phyloP scores from a whole-genome alignment of 2,113 vertebrate species.

The Forbesichthys agassizii region DNA sequence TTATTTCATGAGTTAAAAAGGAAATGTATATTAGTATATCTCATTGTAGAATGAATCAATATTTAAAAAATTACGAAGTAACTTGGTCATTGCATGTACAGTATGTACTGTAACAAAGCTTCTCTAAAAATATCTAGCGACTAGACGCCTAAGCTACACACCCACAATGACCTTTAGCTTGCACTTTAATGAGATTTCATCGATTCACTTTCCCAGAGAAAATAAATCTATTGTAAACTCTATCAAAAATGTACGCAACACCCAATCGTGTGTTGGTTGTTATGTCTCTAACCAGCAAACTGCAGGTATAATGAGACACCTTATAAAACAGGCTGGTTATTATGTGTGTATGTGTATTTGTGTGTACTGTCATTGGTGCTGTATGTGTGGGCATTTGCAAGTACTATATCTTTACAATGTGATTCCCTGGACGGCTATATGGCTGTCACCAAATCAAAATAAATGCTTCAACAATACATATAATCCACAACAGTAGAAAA shows the following conservation, averaged over 20 bases:
- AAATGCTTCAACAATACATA: too few relatives aligned
- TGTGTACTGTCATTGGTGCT: conserved; percentile 3
- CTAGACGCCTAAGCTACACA: conserved; percentile 36
- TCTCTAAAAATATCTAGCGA: conserved; percentile 35
- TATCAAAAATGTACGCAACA: conserved; percentile 65
- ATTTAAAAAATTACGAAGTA: too few relatives aligned
- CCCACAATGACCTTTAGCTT: conserved; percentile 63
- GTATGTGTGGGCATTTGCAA: conserved; percentile 5
- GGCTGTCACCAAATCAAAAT: too few relatives aligned
- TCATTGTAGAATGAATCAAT: background rate
- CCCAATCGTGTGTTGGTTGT: conserved; percentile 34
- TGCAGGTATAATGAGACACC: conserved; percentile 57
- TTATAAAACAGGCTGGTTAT: conserved; percentile 44
- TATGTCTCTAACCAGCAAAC: conserved; percentile 48
- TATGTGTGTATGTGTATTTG: conserved; percentile 9
- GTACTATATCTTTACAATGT: background rate
- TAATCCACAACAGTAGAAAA: too few relatives aligned
- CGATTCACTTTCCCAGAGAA: conserved; percentile 60
- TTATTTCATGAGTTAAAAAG: too few relatives aligned
- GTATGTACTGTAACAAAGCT: too few relatives aligned
- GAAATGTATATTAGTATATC: too few relatives aligned
- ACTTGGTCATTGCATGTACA: too few relatives aligned
- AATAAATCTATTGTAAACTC: conserved; percentile 65
- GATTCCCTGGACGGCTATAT: too few relatives aligned
- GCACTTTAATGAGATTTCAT: conserved; percentile 70